These are phyloP conservation scores for Bos indicus DNA, from an alignment of 2,113 vertebrate genomes.

Conservation along the genomic window DNA sequence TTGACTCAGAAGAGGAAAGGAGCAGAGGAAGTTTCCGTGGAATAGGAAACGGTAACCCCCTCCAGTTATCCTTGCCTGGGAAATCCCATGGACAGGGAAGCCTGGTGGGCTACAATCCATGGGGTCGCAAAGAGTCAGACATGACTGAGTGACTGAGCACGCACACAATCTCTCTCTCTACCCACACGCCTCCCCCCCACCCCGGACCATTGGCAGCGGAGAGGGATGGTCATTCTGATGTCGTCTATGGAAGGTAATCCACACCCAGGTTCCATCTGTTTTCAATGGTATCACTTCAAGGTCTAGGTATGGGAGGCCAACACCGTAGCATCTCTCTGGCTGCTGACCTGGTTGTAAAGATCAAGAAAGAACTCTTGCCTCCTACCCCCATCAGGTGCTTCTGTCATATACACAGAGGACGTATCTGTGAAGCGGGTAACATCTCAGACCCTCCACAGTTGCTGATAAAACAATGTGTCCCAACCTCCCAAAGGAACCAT, in stretches of 20 bases:
- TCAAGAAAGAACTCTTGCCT: background rate
- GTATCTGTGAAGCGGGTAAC: background rate
- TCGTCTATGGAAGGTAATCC: background rate
- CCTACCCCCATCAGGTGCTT: background rate
- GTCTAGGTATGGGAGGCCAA: background rate
- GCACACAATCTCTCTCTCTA: background rate
- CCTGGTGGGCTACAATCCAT: background rate
- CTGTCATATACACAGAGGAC: background rate
- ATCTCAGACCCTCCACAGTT: background rate
- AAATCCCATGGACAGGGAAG: background rate
- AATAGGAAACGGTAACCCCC: background rate
- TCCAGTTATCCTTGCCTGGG: background rate
- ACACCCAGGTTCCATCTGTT: accelerated
- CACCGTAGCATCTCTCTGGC: background rate
- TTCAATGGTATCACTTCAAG: background rate
- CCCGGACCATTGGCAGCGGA: background rate
- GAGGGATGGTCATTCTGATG: no score
- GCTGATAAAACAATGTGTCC: background rate
- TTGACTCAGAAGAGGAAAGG: background rate
- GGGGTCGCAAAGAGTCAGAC: background rate
- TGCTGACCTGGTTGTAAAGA: background rate
- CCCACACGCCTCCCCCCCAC: accelerated
- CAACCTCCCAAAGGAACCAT: background rate
- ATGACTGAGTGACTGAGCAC: accelerated
- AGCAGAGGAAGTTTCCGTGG: background rate